Conservation (phyloP, 2,888 invertebrate genomes). For the Apoda limacodes region DNA sequence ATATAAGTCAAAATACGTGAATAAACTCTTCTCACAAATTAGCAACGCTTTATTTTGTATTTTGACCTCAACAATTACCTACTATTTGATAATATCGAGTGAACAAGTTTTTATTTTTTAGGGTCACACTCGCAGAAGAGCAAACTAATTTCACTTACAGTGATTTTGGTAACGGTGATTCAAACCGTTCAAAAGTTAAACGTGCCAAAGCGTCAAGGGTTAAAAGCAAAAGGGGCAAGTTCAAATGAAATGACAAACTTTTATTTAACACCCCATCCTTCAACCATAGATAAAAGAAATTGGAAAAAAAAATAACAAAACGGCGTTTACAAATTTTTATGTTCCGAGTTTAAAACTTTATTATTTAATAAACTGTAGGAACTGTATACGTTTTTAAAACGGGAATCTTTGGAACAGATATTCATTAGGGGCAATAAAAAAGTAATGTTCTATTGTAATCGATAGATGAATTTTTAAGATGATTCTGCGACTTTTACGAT, state of each 20-base stretch:
- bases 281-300: constrained; percentile 33
- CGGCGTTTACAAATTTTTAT: constrained; percentile 61
- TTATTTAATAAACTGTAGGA: constrained; percentile 52
- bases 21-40: constrained; percentile 28
- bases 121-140: too few species aligned
- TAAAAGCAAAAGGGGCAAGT: constrained; percentile 40
- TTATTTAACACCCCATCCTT: constrained; percentile 43
- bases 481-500: constrained; percentile 62
- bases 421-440: constrained; percentile 65
- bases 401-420: constrained; percentile 35
- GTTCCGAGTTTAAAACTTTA: constrained; percentile 47
- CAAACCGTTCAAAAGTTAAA: constrained; percentile 28
- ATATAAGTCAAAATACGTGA: constrained; percentile 32
- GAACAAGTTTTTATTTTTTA: too few species aligned
- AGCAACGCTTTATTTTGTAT: constrained; percentile 37
- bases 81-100: too few species aligned
- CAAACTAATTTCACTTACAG: too few species aligned
- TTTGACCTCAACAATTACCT: constrained; percentile 33
- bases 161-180: background rate
- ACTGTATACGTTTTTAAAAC: constrained; percentile 27
- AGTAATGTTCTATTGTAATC: constrained; percentile 56
- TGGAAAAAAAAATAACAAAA: constrained; percentile 33
- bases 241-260: constrained; percentile 47
- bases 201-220: constrained; percentile 39
- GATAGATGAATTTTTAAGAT: constrained; percentile 56